These are phyloP conservation scores for Tethea ocularis DNA, from an alignment of 2,888 invertebrate genomes.

Conservation along the genomic window DNA sequence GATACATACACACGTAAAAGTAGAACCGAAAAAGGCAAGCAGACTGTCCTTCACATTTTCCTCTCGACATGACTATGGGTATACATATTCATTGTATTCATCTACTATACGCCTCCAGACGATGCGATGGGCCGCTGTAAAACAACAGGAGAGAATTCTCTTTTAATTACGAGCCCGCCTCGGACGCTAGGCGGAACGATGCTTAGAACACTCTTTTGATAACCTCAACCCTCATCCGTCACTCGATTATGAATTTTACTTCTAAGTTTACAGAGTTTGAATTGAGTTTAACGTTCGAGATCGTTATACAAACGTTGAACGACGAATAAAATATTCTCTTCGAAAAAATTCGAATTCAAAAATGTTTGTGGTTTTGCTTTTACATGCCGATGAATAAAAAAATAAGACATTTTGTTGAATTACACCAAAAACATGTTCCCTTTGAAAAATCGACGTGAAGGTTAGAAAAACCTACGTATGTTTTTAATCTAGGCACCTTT, in stretches of 20 bases:
- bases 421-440: too few relatives aligned
- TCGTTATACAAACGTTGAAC: background rate
- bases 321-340: background rate
- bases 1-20: constrained; percentile 23
- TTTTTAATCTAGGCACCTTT: too few relatives aligned
- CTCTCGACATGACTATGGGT: constrained; percentile 35
- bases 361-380: constrained; percentile 3
- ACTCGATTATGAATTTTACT: constrained; percentile 44
- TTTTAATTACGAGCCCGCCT: constrained; percentile 60
- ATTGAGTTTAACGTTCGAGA: constrained; percentile 12
- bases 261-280: constrained; percentile 29
- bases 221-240: constrained; percentile 36
- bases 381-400: background rate
- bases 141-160: constrained; percentile 65
- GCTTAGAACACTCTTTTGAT: constrained; percentile 64
- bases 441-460: too few relatives aligned
- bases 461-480: too few relatives aligned
- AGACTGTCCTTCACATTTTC: constrained; percentile 50
- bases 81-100: constrained; percentile 53
- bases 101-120: constrained; percentile 52
- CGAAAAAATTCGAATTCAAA: background rate
- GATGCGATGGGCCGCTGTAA: constrained; percentile 50
- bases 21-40: constrained; percentile 41
- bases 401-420: background rate
- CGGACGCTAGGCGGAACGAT: constrained; percentile 50